These are phyloP conservation scores for Drosophila sturtevanti DNA, from an alignment of 1,140 invertebrate species.

Conservation along the genomic window DNA sequence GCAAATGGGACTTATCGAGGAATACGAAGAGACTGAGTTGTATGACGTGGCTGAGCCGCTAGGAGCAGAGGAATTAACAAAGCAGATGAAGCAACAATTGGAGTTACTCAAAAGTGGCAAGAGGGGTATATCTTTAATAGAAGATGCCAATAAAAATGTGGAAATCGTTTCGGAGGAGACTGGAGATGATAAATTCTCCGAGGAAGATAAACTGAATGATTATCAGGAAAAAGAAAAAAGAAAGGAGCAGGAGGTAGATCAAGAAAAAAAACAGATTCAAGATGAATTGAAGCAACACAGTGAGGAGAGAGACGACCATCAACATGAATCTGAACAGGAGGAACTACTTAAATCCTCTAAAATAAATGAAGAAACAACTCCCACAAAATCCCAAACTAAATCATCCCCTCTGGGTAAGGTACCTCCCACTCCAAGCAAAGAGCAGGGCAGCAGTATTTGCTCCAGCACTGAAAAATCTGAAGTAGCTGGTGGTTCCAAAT, in stretches of 20 bases:
- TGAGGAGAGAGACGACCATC: not conserved
- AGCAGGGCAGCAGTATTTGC: slow-evolving; percentile 27
- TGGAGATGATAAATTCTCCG: not conserved
- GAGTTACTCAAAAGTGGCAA: slow-evolving; percentile 68
- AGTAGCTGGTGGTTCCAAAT: slow-evolving; percentile 56
- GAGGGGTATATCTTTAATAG: slow-evolving; percentile 55
- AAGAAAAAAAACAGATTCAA: not conserved
- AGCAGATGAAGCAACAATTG: slow-evolving; percentile 76
- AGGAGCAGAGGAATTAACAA: slow-evolving; percentile 60
- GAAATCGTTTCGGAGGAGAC: slow-evolving; percentile 10
- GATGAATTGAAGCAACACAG: not conserved
- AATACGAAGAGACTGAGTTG: slow-evolving; percentile 65
- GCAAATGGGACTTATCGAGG: slow-evolving; percentile 47
- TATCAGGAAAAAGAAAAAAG: not conserved
- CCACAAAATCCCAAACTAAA: slow-evolving; percentile 18
- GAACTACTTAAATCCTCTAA: not conserved
- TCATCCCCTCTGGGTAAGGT: not conserved
- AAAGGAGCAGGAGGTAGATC: not conserved
- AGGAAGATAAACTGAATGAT: not conserved
- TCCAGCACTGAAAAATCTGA: slow-evolving; percentile 49
- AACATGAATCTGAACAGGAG: not conserved
- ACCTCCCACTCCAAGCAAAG: slow-evolving; percentile 45
- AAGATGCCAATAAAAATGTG: slow-evolving; percentile 49
- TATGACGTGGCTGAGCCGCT: slow-evolving; percentile 47
- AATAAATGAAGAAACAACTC: slow-evolving; percentile 22